Evolutionary conservation across 2,113 vertebrate species (phyloP), one percentile per base, ranked within the genome.

Genomic region (Euleptes europaea): DNA sequence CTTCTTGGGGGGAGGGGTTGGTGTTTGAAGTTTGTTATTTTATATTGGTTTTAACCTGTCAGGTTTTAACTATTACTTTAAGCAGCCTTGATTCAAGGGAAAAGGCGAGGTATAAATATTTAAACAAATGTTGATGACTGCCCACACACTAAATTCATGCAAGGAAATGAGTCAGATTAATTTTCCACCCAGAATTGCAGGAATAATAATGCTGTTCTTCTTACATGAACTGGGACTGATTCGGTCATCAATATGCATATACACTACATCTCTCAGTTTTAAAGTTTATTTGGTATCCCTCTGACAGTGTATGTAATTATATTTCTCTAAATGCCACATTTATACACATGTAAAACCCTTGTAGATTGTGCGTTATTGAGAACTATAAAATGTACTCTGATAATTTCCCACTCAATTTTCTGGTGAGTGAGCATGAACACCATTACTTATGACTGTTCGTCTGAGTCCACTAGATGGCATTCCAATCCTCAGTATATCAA

Each of bases 391-490:
- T 49, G 26, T 35, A 8, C 31, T 51, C 13, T 26, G 8, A 75
- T 75, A 3, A 28, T 63, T 4, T 28, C n/a, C 5, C 38, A 49
- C 28, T 44, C n/a, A 33, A 7, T 74, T 26, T 82, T 51, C 33
- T 26, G 26, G 15, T 40, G 28, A 63, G 9, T 31, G 21, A 2
- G 26, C 19, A 28, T 31, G 42, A 47, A 74, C 9, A 67, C 28
- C 57, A 21, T 28, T 65, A 26, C 23, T 51, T 33, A 2, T 26
- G 2, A 28, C 11, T 42, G 28, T 21, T 5, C 9, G 0, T 2
- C 2, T 3, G 86, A 87, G 88, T 54, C 92, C 92, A 70, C 93
- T 83, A 96, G 94, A 84, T 93, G 94, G 94, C 92, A 86, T 79
- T 86, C 89, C 28, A 89, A 67, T 1, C 88, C 92, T 82, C 89